Evolutionary conservation across 2,797 vertebrate species (phyloP).

Genomic region (Sebastes goodei): DNA sequence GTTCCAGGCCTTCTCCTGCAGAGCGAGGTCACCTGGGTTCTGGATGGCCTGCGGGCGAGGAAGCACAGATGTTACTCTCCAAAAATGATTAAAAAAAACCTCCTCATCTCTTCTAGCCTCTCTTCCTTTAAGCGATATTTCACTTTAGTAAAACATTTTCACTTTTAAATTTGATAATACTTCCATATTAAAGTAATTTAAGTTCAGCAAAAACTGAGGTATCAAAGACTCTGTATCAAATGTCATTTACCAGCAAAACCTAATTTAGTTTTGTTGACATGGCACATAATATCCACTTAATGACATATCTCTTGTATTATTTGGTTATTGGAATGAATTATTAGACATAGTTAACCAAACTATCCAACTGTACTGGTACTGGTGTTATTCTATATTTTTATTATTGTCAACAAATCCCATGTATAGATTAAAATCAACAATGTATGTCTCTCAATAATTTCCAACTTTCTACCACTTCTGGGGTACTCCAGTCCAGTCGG

Average conservation of each 20-base stretch:
- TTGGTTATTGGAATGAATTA: neutral
- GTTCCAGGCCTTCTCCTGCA: slow-evolving; percentile 93
- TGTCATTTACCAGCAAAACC: neutral
- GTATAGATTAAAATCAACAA: neutral
- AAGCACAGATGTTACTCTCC: slow-evolving; percentile 46
- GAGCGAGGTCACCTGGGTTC: slow-evolving; percentile 89
- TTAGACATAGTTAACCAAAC: neutral
- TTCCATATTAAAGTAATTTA: neutral
- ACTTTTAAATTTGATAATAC: neutral
- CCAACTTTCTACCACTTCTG: neutral
- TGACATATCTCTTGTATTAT: neutral
- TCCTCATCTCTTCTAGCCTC: neutral
- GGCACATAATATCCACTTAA: too few species aligned
- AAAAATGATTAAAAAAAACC: slow-evolving; percentile 8
- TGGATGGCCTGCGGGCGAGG: slow-evolving; percentile 86
- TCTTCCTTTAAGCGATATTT: neutral
- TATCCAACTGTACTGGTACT: neutral
- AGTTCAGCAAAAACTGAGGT: neutral
- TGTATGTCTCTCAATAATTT: neutral
- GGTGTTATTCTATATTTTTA: neutral
- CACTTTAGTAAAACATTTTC: slow-evolving; percentile 9
- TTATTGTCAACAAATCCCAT: neutral
- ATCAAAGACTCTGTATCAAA: neutral
- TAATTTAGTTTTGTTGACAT: neutral
- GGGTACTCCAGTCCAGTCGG: neutral